Evolutionary conservation across 2,888 invertebrate genomes (phyloP).

Genomic region (Alloscopus bannaensis): DNA sequence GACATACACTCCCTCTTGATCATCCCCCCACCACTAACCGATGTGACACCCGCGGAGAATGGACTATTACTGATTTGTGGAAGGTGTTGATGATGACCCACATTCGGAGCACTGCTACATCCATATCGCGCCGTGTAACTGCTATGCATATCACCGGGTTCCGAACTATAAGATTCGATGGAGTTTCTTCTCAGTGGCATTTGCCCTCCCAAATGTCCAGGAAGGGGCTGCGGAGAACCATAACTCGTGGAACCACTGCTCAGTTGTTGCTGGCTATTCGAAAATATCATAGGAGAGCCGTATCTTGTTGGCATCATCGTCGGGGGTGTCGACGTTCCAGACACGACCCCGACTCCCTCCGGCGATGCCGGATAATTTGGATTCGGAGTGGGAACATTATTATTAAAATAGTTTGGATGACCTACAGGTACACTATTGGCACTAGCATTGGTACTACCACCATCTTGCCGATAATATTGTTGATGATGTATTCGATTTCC

Average conservation of each 20-base stretch:
- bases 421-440: conserved; percentile 60
- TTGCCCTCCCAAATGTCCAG: conserved; percentile 29
- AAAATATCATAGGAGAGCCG: conserved; percentile 50
- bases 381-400: conserved; percentile 4
- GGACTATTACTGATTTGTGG: conserved; percentile 33
- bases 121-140: conserved; percentile 68
- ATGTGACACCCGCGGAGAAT: not conserved
- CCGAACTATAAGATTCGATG: conserved; percentile 72
- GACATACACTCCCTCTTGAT: conserved; percentile 61
- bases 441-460: conserved; percentile 29
- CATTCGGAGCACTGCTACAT: conserved; percentile 41
- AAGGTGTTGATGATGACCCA: conserved; percentile 30
- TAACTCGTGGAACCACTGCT: conserved; percentile 26
- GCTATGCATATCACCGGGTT: conserved; percentile 69
- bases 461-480: conserved; percentile 48
- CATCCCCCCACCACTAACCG: conserved; percentile 2
- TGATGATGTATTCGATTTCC: conserved; percentile 35
- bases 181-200: conserved; percentile 71
- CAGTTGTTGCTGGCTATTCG: conserved; percentile 38
- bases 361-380: conserved; percentile 28
- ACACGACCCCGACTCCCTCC: not conserved
- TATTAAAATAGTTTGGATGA: conserved; percentile 35
- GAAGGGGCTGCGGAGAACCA: conserved; percentile 18
- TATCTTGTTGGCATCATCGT: conserved; percentile 23
- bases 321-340: conserved; percentile 37